Evolutionary conservation across 2,888 invertebrate species (phyloP), one percentile per base, ranked within the genome.

Genomic region (Brachycybe producta): DNA sequence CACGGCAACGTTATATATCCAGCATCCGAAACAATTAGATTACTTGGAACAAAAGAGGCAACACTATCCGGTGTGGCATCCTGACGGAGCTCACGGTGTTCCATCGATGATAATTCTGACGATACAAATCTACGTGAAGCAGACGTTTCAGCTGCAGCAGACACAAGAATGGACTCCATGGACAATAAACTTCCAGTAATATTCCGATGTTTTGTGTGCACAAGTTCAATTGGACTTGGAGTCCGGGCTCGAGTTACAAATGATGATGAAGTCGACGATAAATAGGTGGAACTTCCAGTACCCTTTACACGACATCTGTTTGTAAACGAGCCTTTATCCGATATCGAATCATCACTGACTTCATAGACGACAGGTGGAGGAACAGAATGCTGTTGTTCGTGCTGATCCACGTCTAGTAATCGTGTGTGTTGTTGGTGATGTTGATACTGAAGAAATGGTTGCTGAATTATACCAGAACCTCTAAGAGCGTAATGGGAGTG

Each of bases 1-100:
- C 77, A 72, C 1, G 81, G 75, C 59, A 83, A 82, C 13, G 82
- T 81, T 55, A 83, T 75, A 64, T 82, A 83, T 2, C 83, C 83
- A 2, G 82, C 79, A 63, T 83, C 81, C 1, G 82, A 81, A 46
- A 83, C 82, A 51, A 83, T 75, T n/a, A 82, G 73, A 40, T 70
- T 72, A 32, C 71, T 73, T 0, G 75, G 66, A 32, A 38, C 38
- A 4, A 46, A 36, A 3, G 52, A 50, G 2, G 32, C 42, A 8
- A 39, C 17, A 21, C 49, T 50, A 15, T 50, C 45, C 26, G 35
- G 45, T 35, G 46, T 24, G 8, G 41, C 38, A n/a, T 47, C 46
- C 5, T 15, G 23, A 1, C 46, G 13, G 19, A 39, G 30, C 4
- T 45, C 45, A 13, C 39, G 23, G 21, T 5, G 23, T n/a, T n/a